phyloP scores from a whole-genome alignment of 2,888 invertebrate genomes.

The Macrophya annulata region DNA sequence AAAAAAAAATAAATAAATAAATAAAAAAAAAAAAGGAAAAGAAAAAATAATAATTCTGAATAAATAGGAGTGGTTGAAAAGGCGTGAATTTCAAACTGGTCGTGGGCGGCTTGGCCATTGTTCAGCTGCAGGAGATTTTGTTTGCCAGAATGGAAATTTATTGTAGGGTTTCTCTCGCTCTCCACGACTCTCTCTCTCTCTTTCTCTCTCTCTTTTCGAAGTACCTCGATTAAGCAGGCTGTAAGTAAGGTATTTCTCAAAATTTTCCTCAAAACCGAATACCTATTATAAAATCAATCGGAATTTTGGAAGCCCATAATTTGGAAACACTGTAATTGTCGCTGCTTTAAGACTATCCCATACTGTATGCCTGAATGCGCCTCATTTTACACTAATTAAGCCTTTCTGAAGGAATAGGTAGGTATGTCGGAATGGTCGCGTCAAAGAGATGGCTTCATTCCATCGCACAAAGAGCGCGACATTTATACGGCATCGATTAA shows the following conservation, averaged over 20 bases:
- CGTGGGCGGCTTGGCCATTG: conserved; percentile 43
- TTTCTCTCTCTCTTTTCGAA: background rate
- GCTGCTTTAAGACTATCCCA: background rate
- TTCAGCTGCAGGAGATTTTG: conserved; percentile 40
- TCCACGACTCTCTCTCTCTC: background rate
- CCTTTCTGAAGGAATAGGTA: background rate
- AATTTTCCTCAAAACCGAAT: background rate
- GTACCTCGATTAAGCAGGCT: background rate
- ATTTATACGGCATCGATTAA: conserved; percentile 49
- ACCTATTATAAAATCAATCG: background rate
- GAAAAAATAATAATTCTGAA: conserved; percentile 41
- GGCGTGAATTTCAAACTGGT: conserved; percentile 43
- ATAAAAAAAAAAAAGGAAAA: background rate
- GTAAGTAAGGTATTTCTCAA: background rate
- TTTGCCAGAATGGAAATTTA: conserved; percentile 49
- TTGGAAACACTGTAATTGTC: background rate
- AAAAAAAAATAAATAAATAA: no score
- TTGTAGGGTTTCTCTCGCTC: conserved; percentile 18
- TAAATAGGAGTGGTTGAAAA: conserved; percentile 50
- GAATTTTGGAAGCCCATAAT: no score
- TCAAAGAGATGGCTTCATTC: conserved; percentile 50
- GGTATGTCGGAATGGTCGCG: conserved; percentile 22
- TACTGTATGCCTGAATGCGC: background rate
- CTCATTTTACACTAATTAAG: conserved; percentile 6
- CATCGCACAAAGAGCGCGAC: conserved; percentile 24